These are phyloP conservation scores for Apteryx mantelli DNA, from an alignment of 2,113 vertebrate genomes.

Conservation along the genomic window DNA sequence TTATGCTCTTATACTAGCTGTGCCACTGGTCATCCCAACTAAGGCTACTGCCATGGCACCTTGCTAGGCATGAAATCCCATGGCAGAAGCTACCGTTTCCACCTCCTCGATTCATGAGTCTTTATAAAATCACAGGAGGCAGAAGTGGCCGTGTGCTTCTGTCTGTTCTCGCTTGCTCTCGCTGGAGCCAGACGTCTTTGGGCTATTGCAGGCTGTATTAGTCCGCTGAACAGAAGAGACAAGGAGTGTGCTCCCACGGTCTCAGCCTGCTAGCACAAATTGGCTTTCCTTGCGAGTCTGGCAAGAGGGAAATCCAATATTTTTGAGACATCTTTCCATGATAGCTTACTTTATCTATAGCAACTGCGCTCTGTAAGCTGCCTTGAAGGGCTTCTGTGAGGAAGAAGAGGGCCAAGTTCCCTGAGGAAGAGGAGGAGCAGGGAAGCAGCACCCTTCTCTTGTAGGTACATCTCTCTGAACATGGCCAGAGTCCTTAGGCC, in stretches of 20 bases:
- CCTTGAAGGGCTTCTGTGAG: not conserved
- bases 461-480: not conserved
- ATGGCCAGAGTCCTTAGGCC: not conserved
- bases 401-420: not conserved
- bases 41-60: accelerated
- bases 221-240: not conserved
- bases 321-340: not conserved
- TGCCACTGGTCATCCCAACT: not conserved
- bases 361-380: not conserved
- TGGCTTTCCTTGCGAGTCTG: accelerated
- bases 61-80: accelerated
- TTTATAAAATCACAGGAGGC: not conserved
- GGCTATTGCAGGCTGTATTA: not conserved
- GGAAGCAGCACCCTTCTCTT: not conserved
- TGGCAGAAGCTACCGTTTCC: not conserved
- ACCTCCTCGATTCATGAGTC: accelerated
- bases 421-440: not conserved
- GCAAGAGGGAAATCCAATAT: accelerated
- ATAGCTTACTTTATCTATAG: not conserved
- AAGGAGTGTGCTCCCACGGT: accelerated
- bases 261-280: not conserved
- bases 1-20: not conserved
- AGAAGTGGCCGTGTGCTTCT: not conserved
- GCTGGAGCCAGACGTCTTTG: not conserved
- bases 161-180: not conserved